Base-by-base conservation (phyloP, 2,797 vertebrate species). In the Acestrorhynchus altus region DNA sequence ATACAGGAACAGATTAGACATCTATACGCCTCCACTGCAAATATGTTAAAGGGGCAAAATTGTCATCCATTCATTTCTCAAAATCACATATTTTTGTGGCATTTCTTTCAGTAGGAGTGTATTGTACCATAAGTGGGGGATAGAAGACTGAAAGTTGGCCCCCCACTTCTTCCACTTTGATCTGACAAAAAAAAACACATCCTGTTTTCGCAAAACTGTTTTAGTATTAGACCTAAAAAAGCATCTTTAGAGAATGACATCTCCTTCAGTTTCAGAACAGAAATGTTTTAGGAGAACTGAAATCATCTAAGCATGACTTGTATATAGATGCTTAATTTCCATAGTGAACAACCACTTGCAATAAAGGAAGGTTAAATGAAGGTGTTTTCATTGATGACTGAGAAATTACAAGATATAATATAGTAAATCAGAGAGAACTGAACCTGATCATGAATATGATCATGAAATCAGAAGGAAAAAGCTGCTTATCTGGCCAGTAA, bases 41-140 rank as follows among this genome's bases (percentile, higher is more conserved):
- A 24, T 0, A 22, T 2, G 20, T 0, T 20, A 39, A 39, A 65
- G 4, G 10, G 5, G 4, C 1, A 42, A 7, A 22, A 46, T 7
- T 8, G n/a, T 44, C 20, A 24, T 65, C 10, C n/a, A 24, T 20
- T 61, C 40, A 24, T 65, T 65, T 65, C 40, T 65, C 40, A 61
- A 59, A 61, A 61, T 61, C 18, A 40, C 63, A 63, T 16, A 7
- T 65, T 44, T 65, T 24, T 65, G 39, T 40, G 10, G 11, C 39
- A 22, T 42, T 64, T 63, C 20, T 63, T 31, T 8, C 20, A 26
- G 39, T 65, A 12, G 40, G 63, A n/a, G 35, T 13, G 20, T 46
- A 44, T 22, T 65, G 63, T 40, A 65, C 44, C 8, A 44, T 7
- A 9, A 65, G 40, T 7, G 6, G 63, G 44, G 40, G 4, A 3